These are phyloP conservation scores for Chloroceryle aenea DNA, from an alignment of 2,113 vertebrate genomes.

Conservation along the genomic window DNA sequence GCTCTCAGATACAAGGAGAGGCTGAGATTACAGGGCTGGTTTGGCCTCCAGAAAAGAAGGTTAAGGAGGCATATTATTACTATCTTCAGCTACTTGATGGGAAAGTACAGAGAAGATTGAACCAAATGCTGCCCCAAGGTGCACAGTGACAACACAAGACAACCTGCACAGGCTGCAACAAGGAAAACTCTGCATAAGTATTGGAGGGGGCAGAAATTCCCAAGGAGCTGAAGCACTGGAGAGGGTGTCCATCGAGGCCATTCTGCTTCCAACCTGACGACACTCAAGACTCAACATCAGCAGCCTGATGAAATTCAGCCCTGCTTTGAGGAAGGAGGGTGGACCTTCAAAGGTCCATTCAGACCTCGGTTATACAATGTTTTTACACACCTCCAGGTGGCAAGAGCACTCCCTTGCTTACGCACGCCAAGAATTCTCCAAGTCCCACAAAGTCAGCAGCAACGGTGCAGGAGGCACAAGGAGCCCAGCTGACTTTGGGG, in stretches of 20 bases:
- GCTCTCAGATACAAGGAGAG: neutral
- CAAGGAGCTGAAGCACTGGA: rapidly evolving
- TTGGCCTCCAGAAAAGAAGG: neutral
- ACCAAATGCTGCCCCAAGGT: neutral
- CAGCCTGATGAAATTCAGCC: neutral
- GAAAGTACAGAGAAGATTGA: neutral
- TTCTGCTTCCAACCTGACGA: neutral
- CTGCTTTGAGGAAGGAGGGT: neutral
- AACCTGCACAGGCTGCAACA: neutral
- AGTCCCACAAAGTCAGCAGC: neutral
- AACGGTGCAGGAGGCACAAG: neutral
- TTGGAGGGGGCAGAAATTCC: rapidly evolving
- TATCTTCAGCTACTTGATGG: neutral
- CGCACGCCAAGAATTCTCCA: rapidly evolving
- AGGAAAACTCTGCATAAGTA: neutral
- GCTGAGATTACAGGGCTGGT: rapidly evolving
- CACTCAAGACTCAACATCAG: neutral
- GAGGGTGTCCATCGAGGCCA: neutral
- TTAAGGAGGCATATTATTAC: neutral
- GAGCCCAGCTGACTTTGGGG: neutral
- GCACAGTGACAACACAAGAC: neutral
- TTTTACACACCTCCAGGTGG: neutral
- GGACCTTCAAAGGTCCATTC: neutral
- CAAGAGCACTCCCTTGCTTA: neutral
- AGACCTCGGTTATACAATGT: neutral